Base-by-base conservation (phyloP, 2,888 invertebrate genomes). In the Drosophila acutilabella region DNA sequence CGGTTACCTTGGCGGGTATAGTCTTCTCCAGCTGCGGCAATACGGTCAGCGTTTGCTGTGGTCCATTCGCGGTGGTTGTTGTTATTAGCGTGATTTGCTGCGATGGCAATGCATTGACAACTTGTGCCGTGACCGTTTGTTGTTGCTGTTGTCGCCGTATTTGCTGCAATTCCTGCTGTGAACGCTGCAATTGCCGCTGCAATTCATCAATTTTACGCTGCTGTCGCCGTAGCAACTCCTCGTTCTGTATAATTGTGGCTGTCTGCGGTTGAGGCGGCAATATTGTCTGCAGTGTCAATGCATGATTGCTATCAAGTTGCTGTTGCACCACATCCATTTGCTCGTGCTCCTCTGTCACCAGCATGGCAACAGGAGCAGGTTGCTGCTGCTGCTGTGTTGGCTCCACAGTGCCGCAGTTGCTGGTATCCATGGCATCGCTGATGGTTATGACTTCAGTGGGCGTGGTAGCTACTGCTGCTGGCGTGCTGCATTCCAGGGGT, bases 121-220 rank as follows among this genome's bases (percentile, higher is more conserved):
- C 75, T 52, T 91, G 90, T 1, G 90, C 78, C 1, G 89, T 77
- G 0, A 90, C 81, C 1, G 88, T 84, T 51, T 89, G 88, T 53
- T 84, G 89, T 11, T 90, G 91, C 2, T 84, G 90, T 26, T 89
- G 89, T 92, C 79, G 94, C 93, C 92, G 89, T 67, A 95, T 94
- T 74, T 95, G 95, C 85, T 96, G 95, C 74, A 96, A 91, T 89
- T 96, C 96, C 80, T 96, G 94, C 26, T 82, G 95, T 1, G 96
- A 96, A 75, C 95, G 94, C 68, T 96, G 95, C 77, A 97, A 90
- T 88, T 97, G 96, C 2, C 97, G 93, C 91, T 98, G 97, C 48
- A 98, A 93, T 88, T 97, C 97, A 88, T 97, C 96, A 80, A 98
- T 98, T 92, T 96, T 96, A 58, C 96, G 94, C 86, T 96, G 95